phyloP scores from a whole-genome alignment of 1,140 invertebrate species.

The Pseudomyrmex flavicornis region DNA sequence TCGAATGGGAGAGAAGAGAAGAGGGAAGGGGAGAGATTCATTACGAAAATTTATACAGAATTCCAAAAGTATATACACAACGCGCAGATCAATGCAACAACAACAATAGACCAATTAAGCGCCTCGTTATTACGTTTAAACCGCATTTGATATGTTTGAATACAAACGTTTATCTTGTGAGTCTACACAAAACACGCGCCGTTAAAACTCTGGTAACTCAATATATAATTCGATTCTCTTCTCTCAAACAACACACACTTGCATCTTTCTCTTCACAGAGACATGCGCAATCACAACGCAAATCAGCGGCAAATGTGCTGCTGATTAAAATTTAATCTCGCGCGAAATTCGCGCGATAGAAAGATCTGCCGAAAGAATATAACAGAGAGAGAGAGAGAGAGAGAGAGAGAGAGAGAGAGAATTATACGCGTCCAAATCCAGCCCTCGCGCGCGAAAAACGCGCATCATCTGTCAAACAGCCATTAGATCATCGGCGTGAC shows the following conservation, averaged over 20 bases:
- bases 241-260: background rate
- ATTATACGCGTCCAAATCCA: conserved; percentile 31
- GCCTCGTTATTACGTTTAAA: background rate
- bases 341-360: background rate
- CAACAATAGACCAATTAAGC: conserved; percentile 19
- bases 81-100: background rate
- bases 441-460: background rate
- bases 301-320: background rate
- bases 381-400: background rate
- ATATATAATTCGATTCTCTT: too few species aligned
- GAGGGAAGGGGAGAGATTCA: background rate
- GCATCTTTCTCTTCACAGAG: background rate
- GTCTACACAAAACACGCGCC: too few species aligned
- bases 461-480: conserved; percentile 52
- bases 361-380: background rate
- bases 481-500: conserved; percentile 43
- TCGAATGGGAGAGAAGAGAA: too few species aligned
- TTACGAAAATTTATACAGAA: conserved; percentile 38
- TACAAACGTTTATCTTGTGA: background rate
- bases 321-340: too few species aligned
- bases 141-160: background rate
- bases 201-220: too few species aligned
- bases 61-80: conserved; percentile 3
- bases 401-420: background rate
- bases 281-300: too few species aligned